Base-by-base conservation (phyloP, 1,140 invertebrate species). In the Orussus abietinus region DNA sequence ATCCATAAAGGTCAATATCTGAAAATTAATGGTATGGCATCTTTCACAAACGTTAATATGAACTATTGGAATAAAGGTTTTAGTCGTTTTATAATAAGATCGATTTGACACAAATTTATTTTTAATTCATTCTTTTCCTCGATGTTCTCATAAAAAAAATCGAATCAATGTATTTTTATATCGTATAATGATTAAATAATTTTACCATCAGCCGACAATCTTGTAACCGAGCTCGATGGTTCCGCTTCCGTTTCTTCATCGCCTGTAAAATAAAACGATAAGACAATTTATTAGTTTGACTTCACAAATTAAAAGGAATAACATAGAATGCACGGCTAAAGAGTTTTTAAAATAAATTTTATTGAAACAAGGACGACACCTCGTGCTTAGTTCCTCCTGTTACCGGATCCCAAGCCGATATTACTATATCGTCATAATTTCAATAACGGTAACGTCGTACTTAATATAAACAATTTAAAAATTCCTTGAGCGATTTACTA, bases 1-100 rank as follows among this genome's bases (percentile, higher is more conserved):
- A 75, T 31, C 80, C 79, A 57, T 80, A 80, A 11, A 81, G 70
- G 54, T 76, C 76, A 64, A 81, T 81, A 44, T 74, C 73, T 75
- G 59, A 30, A 70, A 69, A 55, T 51, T 50, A 31, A 34, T n/a
- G n/a, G n/a, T n/a, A n/a, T n/a, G n/a, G n/a, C n/a, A n/a, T n/a
- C n/a, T n/a, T n/a, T n/a, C n/a, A n/a, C n/a, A n/a, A n/a, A n/a
- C n/a, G n/a, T n/a, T n/a, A n/a, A n/a, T n/a, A n/a, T n/a, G n/a
- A 22, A 10, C 28, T 25, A 6, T 25, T 25, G n/a, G n/a, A 7
- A 6, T 25, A 25, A 25, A 25, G n/a, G 22, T 25, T n/a, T 25
- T 25, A 25, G 6, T 7, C 22, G 6, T 25, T 31, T 25, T 7
- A 4, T 4, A n/a, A n/a, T n/a, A n/a, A n/a, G n/a, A n/a, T n/a